These are phyloP conservation scores for Gymnoscopelus microlampas DNA, from an alignment of 2,797 vertebrate species.

Conservation along the genomic window DNA sequence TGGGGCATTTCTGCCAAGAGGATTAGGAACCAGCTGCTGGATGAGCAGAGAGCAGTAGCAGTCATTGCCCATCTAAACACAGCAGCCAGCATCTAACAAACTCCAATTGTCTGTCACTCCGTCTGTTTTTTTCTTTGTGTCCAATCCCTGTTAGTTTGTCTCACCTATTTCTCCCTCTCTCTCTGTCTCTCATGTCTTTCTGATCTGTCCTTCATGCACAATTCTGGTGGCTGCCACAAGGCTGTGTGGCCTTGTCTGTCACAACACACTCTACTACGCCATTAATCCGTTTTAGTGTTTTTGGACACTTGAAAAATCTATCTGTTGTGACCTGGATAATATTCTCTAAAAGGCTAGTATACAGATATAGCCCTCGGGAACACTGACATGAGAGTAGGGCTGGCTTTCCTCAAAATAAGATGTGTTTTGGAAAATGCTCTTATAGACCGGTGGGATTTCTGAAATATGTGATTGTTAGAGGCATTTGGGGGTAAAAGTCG, in stretches of 20 bases:
- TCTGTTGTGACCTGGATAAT: slow-evolving; percentile 59
- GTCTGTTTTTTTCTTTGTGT: background rate
- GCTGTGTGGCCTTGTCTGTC: slow-evolving; percentile 64
- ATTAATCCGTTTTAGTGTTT: slow-evolving; percentile 77
- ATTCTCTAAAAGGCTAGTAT: slow-evolving; percentile 24
- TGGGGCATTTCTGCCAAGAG: slow-evolving; percentile 79
- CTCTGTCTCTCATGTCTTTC: slow-evolving; percentile 33
- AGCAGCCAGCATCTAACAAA: background rate
- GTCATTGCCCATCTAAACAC: slow-evolving; percentile 46
- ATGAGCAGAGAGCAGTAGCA: slow-evolving; percentile 60
- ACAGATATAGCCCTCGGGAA: slow-evolving; percentile 32
- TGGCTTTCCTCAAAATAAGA: slow-evolving; percentile 23
- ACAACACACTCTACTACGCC: slow-evolving; percentile 57
- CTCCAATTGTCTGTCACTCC: slow-evolving; percentile 5
- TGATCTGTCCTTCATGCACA: slow-evolving; percentile 35
- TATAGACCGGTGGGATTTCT: no score
- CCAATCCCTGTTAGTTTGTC: background rate
- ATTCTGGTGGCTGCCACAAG: slow-evolving; percentile 53
- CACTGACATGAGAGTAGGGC: slow-evolving; percentile 35
- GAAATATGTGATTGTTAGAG: no score
- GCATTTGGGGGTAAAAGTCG: no score
- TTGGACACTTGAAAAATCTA: slow-evolving; percentile 40
- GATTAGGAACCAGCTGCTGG: slow-evolving; percentile 83
- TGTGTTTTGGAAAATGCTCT: slow-evolving; percentile 30
- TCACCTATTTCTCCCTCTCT: slow-evolving; percentile 28